A percentile compares a stretch with the other conserved stretches of the same genome.
phyloP scores from a whole-genome alignment of 2,888 invertebrate species.

The Salticus scenicus region DNA sequence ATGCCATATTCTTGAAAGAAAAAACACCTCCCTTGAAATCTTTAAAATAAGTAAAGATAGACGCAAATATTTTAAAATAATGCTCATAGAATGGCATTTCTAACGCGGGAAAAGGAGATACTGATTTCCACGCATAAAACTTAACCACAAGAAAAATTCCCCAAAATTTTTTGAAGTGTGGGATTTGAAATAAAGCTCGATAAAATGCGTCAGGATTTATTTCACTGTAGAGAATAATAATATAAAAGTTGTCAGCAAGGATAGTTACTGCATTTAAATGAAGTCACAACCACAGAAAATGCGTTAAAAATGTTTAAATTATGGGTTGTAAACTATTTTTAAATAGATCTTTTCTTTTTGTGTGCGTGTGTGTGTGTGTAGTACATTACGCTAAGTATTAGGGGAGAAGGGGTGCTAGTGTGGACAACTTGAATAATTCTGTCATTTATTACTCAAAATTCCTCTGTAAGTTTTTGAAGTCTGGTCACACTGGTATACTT shows the following conservation, averaged over 20 bases:
- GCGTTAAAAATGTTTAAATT: background rate
- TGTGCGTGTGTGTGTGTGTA: no score
- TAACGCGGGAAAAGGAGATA: background rate
- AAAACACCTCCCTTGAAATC: background rate
- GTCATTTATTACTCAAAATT: no score
- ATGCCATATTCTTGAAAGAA: background rate
- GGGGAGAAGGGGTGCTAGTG: no score
- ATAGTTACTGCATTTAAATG: background rate
- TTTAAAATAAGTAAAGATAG: background rate
- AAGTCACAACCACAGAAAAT: background rate
- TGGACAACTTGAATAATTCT: no score
- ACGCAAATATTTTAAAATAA: constrained; percentile 1
- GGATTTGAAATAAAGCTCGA: background rate
- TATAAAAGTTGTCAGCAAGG: background rate
- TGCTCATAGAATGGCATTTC: background rate
- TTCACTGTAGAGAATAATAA: background rate
- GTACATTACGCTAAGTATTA: no score
- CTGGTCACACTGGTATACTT: no score
- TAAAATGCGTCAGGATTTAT: background rate
- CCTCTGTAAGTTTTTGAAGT: no score
- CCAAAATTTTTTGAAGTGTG: background rate
- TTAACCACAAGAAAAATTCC: background rate
- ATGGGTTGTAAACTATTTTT: no score
- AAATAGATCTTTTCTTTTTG: no score
- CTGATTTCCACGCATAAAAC: background rate